phyloP scores from a whole-genome alignment of 30 jellyfish, hydroid and myxozoan species.

The Morbakka virulenta region DNA sequence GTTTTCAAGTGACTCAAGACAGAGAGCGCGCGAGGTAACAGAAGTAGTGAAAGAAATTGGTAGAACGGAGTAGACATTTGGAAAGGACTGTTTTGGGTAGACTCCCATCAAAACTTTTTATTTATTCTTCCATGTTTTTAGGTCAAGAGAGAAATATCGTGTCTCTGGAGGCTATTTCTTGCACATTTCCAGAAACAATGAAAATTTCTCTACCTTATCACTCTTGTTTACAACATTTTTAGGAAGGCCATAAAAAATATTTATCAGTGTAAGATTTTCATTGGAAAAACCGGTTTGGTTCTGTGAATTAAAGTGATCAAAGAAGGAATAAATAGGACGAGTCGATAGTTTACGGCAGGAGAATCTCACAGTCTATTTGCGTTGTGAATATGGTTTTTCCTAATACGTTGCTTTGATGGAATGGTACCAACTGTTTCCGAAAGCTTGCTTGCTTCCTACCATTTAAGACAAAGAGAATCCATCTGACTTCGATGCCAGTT shows the following conservation, averaged over 20 bases:
- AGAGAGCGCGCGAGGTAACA: slow-evolving; percentile 44
- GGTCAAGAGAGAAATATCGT: not conserved
- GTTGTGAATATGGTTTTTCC: too few relatives aligned
- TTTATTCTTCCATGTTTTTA: slow-evolving; percentile 8
- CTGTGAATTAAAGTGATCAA: too few relatives aligned
- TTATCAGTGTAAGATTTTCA: not conserved
- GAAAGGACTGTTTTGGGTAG: slow-evolving; percentile 33
- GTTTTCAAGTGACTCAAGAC: slow-evolving; percentile 33
- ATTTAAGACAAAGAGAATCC: too few relatives aligned
- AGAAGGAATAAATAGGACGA: too few relatives aligned
- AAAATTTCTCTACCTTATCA: not conserved
- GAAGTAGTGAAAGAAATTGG: slow-evolving; percentile 13
- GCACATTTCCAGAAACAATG: not conserved
- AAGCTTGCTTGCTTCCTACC: too few relatives aligned
- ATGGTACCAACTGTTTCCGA: too few relatives aligned
- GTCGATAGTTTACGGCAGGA: too few relatives aligned
- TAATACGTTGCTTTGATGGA: too few relatives aligned
- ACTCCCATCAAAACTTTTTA: not conserved
- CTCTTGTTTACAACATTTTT: not conserved
- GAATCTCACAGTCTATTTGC: too few relatives aligned
- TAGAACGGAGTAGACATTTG: too few relatives aligned
- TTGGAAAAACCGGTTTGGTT: slow-evolving; percentile 2
- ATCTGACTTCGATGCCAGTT: too few relatives aligned
- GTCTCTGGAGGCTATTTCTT: not conserved
- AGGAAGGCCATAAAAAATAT: slow-evolving; percentile 2